Conservation (phyloP, 2,888 invertebrate species). For the Dicranocentrus wangi region DNA sequence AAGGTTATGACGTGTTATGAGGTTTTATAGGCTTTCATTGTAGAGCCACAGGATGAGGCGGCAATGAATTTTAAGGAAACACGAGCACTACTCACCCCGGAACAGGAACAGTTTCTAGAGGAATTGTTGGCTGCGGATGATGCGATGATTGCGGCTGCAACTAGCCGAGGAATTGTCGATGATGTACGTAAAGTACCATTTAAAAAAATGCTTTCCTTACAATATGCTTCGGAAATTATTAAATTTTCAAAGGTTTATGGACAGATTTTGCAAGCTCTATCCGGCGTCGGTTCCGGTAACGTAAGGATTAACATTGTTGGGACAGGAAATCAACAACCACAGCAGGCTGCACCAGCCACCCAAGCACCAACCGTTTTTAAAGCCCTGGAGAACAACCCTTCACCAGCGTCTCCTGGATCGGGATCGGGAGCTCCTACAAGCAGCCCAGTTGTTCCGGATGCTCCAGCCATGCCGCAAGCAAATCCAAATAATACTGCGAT, state of each 20-base stretch:
- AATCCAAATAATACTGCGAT: slow-evolving; percentile 5
- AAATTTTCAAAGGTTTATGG: too few relatives aligned
- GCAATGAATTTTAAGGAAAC: slow-evolving; percentile 11
- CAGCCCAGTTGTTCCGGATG: neutral
- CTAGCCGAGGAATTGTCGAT: slow-evolving; percentile 54
- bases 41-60: slow-evolving; percentile 36
- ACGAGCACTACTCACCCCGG: slow-evolving; percentile 26
- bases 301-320: slow-evolving; percentile 7
- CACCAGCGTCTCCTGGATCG: neutral
- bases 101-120: slow-evolving; percentile 47
- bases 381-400: neutral
- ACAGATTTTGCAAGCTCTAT: slow-evolving; percentile 41
- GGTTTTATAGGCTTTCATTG: slow-evolving; percentile 20
- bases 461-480: neutral
- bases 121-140: slow-evolving; percentile 58
- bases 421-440: neutral
- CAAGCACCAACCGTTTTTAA: neutral
- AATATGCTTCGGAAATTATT: too few relatives aligned
- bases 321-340: neutral
- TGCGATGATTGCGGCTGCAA: slow-evolving; percentile 41
- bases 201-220: too few relatives aligned
- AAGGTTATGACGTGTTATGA: too few relatives aligned
- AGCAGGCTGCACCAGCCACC: neutral
- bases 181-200: slow-evolving; percentile 13
- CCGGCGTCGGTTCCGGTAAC: slow-evolving; percentile 20